phyloP scores from a whole-genome alignment of 2,888 invertebrate genomes.

The Andrena praecox region DNA sequence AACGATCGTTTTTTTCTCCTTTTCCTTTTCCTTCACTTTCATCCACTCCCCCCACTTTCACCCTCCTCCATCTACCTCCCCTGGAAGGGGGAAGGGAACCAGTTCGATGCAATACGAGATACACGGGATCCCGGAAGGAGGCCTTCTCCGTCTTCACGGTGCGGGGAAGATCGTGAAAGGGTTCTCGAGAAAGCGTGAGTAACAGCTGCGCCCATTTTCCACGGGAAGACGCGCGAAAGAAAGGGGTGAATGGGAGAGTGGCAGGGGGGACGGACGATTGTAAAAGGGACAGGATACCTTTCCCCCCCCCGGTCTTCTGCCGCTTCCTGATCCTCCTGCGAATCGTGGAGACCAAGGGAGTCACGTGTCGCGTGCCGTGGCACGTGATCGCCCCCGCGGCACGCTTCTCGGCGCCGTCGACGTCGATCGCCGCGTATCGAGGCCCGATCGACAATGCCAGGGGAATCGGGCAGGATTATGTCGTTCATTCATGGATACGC shows the following conservation, averaged over 20 bases:
- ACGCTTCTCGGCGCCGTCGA: conserved; percentile 39
- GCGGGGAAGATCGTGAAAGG: conserved; percentile 64
- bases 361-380: conserved; percentile 75
- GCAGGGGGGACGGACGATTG: conserved; percentile 7
- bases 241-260: conserved; percentile 64
- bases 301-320: conserved; percentile 42
- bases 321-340: conserved; percentile 61
- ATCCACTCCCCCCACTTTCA: conserved; percentile 35
- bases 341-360: conserved; percentile 56
- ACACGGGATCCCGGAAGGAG: conserved; percentile 70
- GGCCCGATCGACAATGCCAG: conserved; percentile 30
- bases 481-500: conserved; percentile 29
- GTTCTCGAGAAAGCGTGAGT: conserved; percentile 63
- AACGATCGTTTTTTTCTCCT: conserved; percentile 23
- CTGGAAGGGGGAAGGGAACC: conserved; percentile 41
- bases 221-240: conserved; percentile 64
- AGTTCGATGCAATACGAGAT: conserved; percentile 68
- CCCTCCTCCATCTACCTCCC: not conserved
- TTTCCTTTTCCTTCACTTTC: conserved; percentile 55
- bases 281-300: conserved; percentile 38
- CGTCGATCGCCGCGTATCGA: conserved; percentile 50
- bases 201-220: conserved; percentile 64
- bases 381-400: conserved; percentile 66
- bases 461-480: conserved; percentile 25
- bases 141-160: conserved; percentile 17